These are phyloP conservation scores for Champsocephalus esox DNA, from an alignment of 2,797 vertebrate species.

Conservation along the genomic window DNA sequence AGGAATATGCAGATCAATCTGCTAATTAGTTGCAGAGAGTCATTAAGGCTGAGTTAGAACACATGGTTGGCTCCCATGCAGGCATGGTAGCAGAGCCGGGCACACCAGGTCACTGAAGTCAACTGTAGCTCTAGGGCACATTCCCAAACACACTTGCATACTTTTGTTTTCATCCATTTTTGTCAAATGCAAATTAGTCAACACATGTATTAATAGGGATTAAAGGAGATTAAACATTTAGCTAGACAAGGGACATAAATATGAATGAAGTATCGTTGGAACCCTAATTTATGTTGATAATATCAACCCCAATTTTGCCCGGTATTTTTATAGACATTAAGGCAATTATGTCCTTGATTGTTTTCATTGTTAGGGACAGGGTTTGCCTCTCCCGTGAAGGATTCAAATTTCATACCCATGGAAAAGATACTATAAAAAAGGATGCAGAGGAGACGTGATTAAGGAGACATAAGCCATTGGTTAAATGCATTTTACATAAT, in stretches of 20 bases:
- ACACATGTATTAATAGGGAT: slow-evolving; percentile 4
- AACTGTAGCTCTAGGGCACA: slow-evolving; percentile 64
- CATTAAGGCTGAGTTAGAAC: slow-evolving; percentile 76
- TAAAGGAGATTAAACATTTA: not conserved
- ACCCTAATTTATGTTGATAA: not conserved
- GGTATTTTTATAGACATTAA: too few species aligned
- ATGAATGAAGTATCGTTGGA: not conserved
- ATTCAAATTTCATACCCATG: not conserved
- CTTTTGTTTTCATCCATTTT: not conserved
- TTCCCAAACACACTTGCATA: slow-evolving; percentile 29
- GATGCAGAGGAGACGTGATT: not conserved
- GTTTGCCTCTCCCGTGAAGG: not conserved
- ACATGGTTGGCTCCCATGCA: slow-evolving; percentile 74
- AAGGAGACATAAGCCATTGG: not conserved
- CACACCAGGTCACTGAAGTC: slow-evolving; percentile 73
- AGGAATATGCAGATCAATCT: slow-evolving; percentile 82
- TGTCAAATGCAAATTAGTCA: slow-evolving; percentile 15
- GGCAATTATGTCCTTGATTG: not conserved
- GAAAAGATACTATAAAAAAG: not conserved
- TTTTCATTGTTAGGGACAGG: not conserved
- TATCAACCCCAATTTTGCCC: not conserved
- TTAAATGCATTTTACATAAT: not conserved
- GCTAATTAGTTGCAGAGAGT: slow-evolving; percentile 80
- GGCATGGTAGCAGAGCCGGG: slow-evolving; percentile 55
- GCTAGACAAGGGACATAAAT: slow-evolving; percentile 1